Evolutionary conservation across 2,888 invertebrate species (phyloP).

Genomic region (Lissocephala sabroskyi): DNA sequence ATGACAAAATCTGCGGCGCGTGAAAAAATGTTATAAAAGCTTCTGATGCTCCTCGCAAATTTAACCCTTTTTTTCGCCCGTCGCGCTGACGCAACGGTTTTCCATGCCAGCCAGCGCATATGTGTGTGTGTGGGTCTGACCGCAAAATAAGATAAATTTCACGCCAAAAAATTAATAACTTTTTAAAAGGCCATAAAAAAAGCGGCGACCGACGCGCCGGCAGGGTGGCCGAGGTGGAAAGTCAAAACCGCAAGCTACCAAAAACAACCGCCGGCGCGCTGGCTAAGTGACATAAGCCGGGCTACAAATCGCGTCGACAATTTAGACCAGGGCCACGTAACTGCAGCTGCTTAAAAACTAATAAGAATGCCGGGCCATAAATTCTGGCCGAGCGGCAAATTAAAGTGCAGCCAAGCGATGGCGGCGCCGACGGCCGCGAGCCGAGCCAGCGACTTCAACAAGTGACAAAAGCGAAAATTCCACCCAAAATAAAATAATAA

Average conservation of each 20-base stretch:
- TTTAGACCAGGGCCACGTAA: too few relatives aligned
- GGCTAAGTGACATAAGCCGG: too few relatives aligned
- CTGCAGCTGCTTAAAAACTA: slow-evolving; percentile 16
- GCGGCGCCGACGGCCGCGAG: slow-evolving; percentile 12
- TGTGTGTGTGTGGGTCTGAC: slow-evolving; percentile 15
- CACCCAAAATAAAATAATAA: slow-evolving; percentile 44
- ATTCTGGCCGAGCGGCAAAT: slow-evolving; percentile 27
- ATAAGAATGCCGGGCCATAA: slow-evolving; percentile 30
- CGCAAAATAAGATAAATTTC: slow-evolving; percentile 39
- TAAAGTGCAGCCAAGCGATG: slow-evolving; percentile 29
- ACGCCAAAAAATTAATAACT: slow-evolving; percentile 35
- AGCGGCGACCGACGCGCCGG: too few relatives aligned
- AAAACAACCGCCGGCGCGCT: background rate
- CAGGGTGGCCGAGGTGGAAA: slow-evolving; percentile 9
- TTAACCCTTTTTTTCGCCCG: slow-evolving; percentile 2
- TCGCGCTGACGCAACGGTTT: slow-evolving; percentile 14
- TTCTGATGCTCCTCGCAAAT: slow-evolving; percentile 16
- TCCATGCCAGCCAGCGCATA: too few relatives aligned
- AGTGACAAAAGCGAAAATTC: slow-evolving; percentile 42
- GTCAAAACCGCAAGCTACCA: slow-evolving; percentile 4
- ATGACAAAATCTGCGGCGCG: slow-evolving; percentile 35
- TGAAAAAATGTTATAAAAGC: slow-evolving; percentile 40
- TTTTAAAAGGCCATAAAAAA: slow-evolving; percentile 25
- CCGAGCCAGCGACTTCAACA: slow-evolving; percentile 44
- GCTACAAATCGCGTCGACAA: too few relatives aligned